phyloP scores from a whole-genome alignment of 2,113 vertebrate species.

The Carassius auratus region DNA sequence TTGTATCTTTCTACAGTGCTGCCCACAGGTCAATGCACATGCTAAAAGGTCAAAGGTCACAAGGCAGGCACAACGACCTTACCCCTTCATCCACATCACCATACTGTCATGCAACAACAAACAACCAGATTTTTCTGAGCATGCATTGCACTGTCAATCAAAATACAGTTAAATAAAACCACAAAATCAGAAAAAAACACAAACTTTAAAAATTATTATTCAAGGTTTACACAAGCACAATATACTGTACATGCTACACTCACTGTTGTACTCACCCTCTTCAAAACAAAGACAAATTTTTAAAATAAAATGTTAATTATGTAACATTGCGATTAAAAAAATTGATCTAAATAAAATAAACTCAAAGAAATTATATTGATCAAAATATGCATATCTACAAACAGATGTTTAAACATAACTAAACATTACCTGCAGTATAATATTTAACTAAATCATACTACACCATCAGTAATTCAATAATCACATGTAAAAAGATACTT shows the following conservation, averaged over 20 bases:
- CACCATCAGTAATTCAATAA: slow-evolving; percentile 2
- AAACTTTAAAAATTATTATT: neutral
- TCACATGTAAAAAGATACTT: neutral
- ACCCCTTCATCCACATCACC: slow-evolving; percentile 60
- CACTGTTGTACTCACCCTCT: slow-evolving; percentile 25
- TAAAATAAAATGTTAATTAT: slow-evolving; percentile 21
- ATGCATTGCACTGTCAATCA: slow-evolving; percentile 55
- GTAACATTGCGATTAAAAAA: neutral
- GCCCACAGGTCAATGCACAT: neutral
- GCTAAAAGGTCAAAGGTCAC: slow-evolving; percentile 59
- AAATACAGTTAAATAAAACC: neutral
- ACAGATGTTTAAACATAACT: neutral
- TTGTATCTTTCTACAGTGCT: neutral
- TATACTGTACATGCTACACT: slow-evolving; percentile 18
- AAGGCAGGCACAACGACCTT: slow-evolving; percentile 59
- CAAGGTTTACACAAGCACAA: neutral
- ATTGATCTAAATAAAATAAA: neutral
- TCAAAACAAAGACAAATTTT: slow-evolving; percentile 5
- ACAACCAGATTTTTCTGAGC: slow-evolving; percentile 54
- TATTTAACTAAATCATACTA: neutral
- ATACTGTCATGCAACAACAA: slow-evolving; percentile 70
- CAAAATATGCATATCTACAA: neutral
- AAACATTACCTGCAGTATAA: neutral
- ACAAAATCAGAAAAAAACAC: neutral
- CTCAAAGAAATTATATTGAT: neutral